phyloP scores from a whole-genome alignment of 37 sponge, comb jelly and placozoan genomes.

The Aplysina aerophoba region DNA sequence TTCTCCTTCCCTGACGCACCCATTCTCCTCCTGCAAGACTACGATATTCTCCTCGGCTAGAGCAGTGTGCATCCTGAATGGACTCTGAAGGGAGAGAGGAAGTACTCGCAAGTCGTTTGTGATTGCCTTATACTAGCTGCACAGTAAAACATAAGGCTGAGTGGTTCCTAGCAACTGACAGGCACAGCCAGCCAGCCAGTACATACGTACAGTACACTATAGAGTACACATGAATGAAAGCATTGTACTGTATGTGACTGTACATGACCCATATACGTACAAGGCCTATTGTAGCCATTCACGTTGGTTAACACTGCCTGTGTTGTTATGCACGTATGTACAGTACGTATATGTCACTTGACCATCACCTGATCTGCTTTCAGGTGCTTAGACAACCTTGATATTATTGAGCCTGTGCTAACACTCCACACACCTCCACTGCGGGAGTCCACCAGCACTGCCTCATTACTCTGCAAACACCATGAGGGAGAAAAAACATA shows the following conservation, averaged over 20 bases:
- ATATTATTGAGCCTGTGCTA: constrained; percentile 2
- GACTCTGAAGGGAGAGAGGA: not conserved
- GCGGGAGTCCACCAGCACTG: constrained; percentile 42
- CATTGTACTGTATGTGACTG: no score
- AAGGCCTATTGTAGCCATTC: no score
- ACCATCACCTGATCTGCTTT: constrained; percentile 12
- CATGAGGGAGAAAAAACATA: not conserved
- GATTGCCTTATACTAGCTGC: not conserved
- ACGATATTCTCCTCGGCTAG: constrained; percentile 2
- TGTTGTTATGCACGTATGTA: no score
- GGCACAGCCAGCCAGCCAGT: no score
- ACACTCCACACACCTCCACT: constrained; percentile 22
- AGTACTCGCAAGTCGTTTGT: not conserved
- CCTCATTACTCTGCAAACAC: constrained; percentile 8
- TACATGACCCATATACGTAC: no score
- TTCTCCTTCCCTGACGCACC: not conserved
- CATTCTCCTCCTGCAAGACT: not conserved
- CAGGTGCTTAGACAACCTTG: constrained; percentile 10
- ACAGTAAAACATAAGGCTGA: no score
- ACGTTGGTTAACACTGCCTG: no score
- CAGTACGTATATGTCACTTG: not conserved
- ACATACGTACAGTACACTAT: no score
- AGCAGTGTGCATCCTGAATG: not conserved
- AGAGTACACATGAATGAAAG: no score
- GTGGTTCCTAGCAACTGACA: no score